Evolutionary conservation across 2,797 vertebrate species (phyloP).

Genomic region (Sitta carolinensis): DNA sequence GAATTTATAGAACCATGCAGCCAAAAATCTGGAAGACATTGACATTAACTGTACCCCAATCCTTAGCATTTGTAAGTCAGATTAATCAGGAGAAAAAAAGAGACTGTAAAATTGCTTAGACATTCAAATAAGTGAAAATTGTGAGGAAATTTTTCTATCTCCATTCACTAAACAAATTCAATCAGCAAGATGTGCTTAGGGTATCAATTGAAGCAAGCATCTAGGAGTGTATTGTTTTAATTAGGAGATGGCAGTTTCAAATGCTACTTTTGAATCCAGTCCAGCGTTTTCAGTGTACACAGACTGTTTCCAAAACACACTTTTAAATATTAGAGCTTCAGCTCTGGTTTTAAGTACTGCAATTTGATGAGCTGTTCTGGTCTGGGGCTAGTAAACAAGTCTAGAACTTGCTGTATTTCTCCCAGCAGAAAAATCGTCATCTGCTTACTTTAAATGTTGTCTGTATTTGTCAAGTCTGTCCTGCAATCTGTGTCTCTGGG

Average conservation of each 20-base stretch:
- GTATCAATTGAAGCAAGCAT: not conserved
- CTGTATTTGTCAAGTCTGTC: conserved; percentile 12
- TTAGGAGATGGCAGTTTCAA: conserved; percentile 54
- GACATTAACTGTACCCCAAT: not conserved
- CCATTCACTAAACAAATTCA: conserved; percentile 10
- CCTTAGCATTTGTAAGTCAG: conserved; percentile 8
- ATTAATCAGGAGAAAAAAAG: conserved; percentile 51
- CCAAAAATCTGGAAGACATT: conserved; percentile 65
- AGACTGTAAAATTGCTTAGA: conserved; percentile 44
- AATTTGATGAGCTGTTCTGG: conserved; percentile 37
- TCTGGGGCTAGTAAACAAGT: conserved; percentile 47
- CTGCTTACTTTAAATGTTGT: not conserved
- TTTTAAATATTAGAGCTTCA: conserved; percentile 29
- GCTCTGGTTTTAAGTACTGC: not conserved
- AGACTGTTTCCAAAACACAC: conserved; percentile 33
- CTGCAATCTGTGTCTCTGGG: not conserved
- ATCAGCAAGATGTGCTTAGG: not conserved
- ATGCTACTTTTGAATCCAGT: conserved; percentile 20
- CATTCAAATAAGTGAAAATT: conserved; percentile 46
- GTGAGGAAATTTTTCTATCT: conserved; percentile 39
- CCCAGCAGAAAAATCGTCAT: conserved; percentile 16
- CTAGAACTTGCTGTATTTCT: conserved; percentile 41
- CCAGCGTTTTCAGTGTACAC: conserved; percentile 4
- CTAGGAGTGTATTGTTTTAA: conserved; percentile 42
- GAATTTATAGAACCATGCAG: not conserved